Evolutionary conservation across 1,140 invertebrate genomes (phyloP).

Genomic region (Apis mellifera): DNA sequence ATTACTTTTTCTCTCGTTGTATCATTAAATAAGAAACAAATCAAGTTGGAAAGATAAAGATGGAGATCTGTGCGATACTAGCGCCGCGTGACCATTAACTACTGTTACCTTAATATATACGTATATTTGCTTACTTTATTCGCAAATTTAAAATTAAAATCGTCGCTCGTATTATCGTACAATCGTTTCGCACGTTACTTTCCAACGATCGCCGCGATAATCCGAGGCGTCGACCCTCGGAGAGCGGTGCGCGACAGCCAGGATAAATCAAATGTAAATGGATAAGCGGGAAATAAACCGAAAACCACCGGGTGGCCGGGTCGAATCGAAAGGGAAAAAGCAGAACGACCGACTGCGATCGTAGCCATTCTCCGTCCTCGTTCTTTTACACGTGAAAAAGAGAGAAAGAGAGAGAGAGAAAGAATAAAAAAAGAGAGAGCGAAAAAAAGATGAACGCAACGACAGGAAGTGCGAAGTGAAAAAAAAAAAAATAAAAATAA

Average conservation of each 20-base stretch:
- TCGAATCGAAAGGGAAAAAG: constrained; percentile 34
- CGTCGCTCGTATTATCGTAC: no score
- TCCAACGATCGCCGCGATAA: neutral
- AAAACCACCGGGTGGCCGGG: constrained; percentile 50
- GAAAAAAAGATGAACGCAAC: neutral
- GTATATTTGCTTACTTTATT: no score
- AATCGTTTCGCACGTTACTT: neutral
- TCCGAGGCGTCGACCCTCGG: constrained; percentile 37
- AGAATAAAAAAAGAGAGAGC: neutral
- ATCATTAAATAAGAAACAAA: no score
- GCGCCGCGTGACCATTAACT: no score
- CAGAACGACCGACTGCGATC: neutral
- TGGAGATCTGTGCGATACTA: no score
- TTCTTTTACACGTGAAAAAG: neutral
- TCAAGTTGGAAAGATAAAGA: no score
- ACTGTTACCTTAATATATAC: no score
- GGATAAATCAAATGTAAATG: constrained; percentile 66
- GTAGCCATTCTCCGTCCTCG: neutral
- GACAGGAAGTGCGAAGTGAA: neutral
- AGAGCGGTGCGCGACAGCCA: constrained; percentile 53
- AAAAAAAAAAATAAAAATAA: constrained; percentile 27
- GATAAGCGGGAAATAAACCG: constrained; percentile 65
- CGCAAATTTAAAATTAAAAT: no score
- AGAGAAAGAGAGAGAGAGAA: neutral
- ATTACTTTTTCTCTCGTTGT: no score